phyloP scores from a whole-genome alignment of 2,113 vertebrate genomes.

The Colaptes auratus region DNA sequence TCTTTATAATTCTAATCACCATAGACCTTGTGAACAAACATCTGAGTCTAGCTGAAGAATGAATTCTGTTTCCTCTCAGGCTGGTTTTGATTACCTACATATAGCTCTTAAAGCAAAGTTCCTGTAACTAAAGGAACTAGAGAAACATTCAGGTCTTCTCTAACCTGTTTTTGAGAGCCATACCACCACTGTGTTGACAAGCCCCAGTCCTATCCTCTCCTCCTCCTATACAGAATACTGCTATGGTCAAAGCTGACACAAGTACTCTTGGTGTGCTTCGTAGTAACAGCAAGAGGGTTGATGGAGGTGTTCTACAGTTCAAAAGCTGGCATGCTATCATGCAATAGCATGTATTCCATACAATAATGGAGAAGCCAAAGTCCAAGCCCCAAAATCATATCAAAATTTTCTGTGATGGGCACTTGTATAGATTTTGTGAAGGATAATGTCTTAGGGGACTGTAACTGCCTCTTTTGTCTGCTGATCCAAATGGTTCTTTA shows the following conservation, averaged over 20 bases:
- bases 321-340: neutral
- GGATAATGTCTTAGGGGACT: neutral
- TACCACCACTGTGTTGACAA: neutral
- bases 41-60: neutral
- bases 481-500: neutral
- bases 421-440: neutral
- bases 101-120: neutral
- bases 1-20: too few relatives aligned
- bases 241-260: neutral
- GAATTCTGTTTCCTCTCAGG: neutral
- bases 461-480: neutral
- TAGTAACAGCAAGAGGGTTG: neutral
- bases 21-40: neutral
- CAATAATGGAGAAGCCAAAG: neutral
- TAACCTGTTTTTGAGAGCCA: neutral
- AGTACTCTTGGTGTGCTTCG: too few relatives aligned
- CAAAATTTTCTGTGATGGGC: neutral
- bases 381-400: neutral
- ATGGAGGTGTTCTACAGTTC: neutral
- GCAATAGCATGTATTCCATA: neutral
- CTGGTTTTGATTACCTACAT: neutral
- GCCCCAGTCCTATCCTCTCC: neutral
- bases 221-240: neutral
- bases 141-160: neutral
- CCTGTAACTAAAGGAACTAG: neutral